phyloP scores from a whole-genome alignment of 2,888 invertebrate species.

The Elysia crispata region DNA sequence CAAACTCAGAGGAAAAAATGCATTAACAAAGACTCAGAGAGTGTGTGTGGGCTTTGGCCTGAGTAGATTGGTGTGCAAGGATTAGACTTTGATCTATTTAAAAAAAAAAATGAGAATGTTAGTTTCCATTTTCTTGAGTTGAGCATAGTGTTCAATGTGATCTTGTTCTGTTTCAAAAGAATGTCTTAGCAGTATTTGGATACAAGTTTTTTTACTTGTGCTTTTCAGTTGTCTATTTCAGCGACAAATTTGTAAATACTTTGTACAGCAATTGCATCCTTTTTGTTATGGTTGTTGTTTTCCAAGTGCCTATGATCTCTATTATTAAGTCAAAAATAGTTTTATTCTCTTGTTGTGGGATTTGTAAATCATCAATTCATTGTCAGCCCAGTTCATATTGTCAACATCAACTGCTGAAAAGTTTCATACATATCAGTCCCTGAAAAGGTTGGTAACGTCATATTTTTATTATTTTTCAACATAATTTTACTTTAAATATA shows the following conservation, averaged over 20 bases:
- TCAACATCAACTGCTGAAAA: too few species aligned
- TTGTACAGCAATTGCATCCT: constrained; percentile 33
- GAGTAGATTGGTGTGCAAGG: background rate
- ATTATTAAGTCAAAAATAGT: too few species aligned
- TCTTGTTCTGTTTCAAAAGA: background rate
- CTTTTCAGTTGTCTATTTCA: background rate
- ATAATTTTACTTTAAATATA: too few species aligned
- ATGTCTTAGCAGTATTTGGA: too few species aligned
- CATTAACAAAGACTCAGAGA: background rate
- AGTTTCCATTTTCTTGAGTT: constrained; percentile 36
- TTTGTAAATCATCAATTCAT: too few species aligned
- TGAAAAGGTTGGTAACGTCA: too few species aligned
- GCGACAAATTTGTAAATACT: constrained; percentile 30
- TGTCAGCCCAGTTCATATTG: too few species aligned
- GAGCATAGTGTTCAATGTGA: constrained; percentile 26
- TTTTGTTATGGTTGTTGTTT: constrained; percentile 31
- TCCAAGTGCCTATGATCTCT: constrained; percentile 41
- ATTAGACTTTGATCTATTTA: background rate
- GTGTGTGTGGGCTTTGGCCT: constrained; percentile 3
- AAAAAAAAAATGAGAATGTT: background rate
- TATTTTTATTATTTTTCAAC: too few species aligned
- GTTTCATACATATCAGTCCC: too few species aligned
- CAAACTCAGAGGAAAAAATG: background rate
- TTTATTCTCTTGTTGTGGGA: too few species aligned
- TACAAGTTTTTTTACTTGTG: background rate